These are phyloP conservation scores for Eretmodus cyanostictus DNA, from an alignment of 2,113 vertebrate species.

Conservation along the genomic window DNA sequence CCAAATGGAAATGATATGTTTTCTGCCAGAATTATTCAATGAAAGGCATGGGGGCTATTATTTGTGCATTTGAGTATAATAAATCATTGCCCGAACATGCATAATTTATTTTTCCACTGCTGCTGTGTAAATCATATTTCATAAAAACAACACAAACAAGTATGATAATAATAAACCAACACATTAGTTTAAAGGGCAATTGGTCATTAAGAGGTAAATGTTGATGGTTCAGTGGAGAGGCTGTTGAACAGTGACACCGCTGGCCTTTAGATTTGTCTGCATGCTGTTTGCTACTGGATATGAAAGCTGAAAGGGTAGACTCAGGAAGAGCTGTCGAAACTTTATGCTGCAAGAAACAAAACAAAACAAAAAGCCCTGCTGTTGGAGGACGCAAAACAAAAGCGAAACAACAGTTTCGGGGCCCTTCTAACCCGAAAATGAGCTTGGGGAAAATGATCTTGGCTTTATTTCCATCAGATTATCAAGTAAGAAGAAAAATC, in stretches of 20 bases:
- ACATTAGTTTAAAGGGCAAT: not conserved
- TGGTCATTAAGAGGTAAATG: not conserved
- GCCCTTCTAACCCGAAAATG: not conserved
- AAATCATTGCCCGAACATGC: not conserved
- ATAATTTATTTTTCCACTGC: not conserved
- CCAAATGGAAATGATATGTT: not conserved
- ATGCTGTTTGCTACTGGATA: not conserved
- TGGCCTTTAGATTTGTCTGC: not conserved
- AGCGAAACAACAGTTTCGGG: not conserved
- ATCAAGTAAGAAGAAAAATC: not conserved
- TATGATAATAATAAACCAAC: not conserved
- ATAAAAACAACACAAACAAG: not conserved
- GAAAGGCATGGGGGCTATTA: not conserved
- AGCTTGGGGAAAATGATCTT: too few relatives aligned
- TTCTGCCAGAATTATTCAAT: not conserved
- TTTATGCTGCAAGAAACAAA: not conserved
- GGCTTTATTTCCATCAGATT: not conserved
- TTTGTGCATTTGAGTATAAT: not conserved
- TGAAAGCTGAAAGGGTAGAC: not conserved
- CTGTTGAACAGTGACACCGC: not conserved
- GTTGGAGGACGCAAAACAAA: not conserved
- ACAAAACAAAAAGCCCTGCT: not conserved
- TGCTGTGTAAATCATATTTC: not conserved
- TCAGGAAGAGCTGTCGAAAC: not conserved
- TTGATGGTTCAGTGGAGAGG: not conserved